A percentile compares a stretch with the other conserved stretches of the same genome.
phyloP scores from a whole-genome alignment of 2,797 vertebrate species.

The Megalops cyprinoides region DNA sequence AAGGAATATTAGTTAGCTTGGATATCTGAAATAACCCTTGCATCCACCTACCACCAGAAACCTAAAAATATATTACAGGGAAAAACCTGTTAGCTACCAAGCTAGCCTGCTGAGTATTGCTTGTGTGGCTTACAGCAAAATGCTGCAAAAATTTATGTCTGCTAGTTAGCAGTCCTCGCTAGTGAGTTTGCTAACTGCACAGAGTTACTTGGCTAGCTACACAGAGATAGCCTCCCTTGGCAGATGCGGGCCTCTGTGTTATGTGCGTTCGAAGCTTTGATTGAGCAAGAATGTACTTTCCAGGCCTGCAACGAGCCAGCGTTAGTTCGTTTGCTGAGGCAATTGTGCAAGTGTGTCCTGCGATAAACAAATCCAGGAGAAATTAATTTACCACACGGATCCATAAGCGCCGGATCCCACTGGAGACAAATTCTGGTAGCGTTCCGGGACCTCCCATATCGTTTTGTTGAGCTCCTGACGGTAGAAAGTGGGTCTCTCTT shows the following conservation, averaged over 20 bases:
- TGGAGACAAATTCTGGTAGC: slow-evolving; percentile 87
- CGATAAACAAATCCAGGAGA: not conserved
- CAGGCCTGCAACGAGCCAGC: not conserved
- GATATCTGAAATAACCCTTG: no score
- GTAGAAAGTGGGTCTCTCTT: slow-evolving; percentile 86
- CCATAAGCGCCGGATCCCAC: slow-evolving; percentile 96
- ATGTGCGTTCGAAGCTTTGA: not conserved
- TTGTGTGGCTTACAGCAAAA: no score
- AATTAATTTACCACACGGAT: slow-evolving; percentile 87
- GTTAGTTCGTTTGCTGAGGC: not conserved
- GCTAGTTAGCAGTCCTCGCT: not conserved
- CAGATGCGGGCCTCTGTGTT: slow-evolving; percentile 8
- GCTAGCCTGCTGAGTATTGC: not conserved
- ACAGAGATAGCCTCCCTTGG: not conserved
- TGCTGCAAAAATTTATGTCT: no score
- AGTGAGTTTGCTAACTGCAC: no score
- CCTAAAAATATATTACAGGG: no score
- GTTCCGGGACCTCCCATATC: slow-evolving; percentile 92
- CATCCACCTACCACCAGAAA: no score
- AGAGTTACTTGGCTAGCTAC: not conserved
- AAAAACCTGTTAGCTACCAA: not conserved
- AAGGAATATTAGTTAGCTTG: not conserved
- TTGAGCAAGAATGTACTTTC: not conserved
- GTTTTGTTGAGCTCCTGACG: slow-evolving; percentile 95
- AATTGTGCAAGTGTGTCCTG: slow-evolving; percentile 1